Evolutionary conservation across 1,140 invertebrate species (phyloP).

Genomic region (Formica exsecta): DNA sequence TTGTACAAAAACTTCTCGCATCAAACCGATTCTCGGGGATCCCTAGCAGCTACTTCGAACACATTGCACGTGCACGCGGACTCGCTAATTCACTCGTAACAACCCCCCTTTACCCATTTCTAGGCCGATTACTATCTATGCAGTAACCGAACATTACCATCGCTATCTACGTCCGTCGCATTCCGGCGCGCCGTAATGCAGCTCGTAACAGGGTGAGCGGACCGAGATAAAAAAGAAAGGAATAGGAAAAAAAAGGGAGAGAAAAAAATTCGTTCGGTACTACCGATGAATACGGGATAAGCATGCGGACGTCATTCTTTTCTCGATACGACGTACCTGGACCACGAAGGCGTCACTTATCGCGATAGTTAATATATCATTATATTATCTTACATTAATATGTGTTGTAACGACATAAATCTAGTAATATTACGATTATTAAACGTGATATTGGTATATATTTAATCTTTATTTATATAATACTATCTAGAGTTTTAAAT

Average conservation of each 20-base stretch:
- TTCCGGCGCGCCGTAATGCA: slow-evolving; percentile 29
- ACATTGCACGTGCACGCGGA: slow-evolving; percentile 31
- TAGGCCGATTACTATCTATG: slow-evolving; percentile 43
- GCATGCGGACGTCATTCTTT: slow-evolving; percentile 12
- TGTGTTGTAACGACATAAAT: slow-evolving; percentile 57
- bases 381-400: slow-evolving; percentile 56
- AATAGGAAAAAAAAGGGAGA: not conserved
- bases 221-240: not conserved
- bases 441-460: slow-evolving; percentile 51
- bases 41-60: not conserved
- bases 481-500: slow-evolving; percentile 64
- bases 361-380: slow-evolving; percentile 64
- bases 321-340: slow-evolving; percentile 29
- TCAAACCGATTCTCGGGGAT: not conserved
- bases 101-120: slow-evolving; percentile 18
- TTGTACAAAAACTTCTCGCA: not conserved
- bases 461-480: slow-evolving; percentile 48
- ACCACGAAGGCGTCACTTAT: slow-evolving; percentile 1
- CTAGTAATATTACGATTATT: slow-evolving; percentile 59
- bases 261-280: slow-evolving; percentile 1
- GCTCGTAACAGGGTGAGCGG: slow-evolving; percentile 12
- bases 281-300: slow-evolving; percentile 56
- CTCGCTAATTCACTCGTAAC: slow-evolving; percentile 56
- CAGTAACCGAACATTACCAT: slow-evolving; percentile 37
- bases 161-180: slow-evolving; percentile 37